phyloP scores from a whole-genome alignment of 2,888 invertebrate genomes.

The Notocelia uddmanniana region DNA sequence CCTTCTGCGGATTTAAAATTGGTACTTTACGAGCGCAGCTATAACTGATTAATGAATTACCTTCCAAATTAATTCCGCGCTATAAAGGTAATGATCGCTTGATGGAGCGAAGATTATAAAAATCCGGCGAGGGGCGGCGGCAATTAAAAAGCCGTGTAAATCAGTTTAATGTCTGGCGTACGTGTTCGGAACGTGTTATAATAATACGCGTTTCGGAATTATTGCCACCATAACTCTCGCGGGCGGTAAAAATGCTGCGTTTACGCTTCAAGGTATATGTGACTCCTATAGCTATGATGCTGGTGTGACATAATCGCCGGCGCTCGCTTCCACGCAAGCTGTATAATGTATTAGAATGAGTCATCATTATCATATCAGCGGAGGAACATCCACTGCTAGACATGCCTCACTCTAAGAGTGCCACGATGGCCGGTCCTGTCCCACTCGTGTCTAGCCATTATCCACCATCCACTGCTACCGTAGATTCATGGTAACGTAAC shows the following conservation, averaged over 20 bases:
- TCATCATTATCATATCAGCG: too few relatives aligned
- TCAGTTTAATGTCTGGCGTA: constrained; percentile 55
- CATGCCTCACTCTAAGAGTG: too few relatives aligned
- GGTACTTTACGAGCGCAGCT: neutral
- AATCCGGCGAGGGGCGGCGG: constrained; percentile 33
- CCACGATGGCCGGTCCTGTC: too few relatives aligned
- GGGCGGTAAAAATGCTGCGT: constrained; percentile 35
- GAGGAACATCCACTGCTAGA: too few relatives aligned
- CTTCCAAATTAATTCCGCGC: constrained; percentile 23
- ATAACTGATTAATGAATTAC: neutral
- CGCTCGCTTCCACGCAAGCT: too few relatives aligned
- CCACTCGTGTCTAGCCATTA: too few relatives aligned
- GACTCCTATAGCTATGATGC: too few relatives aligned
- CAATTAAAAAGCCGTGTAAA: constrained; percentile 59
- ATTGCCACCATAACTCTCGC: constrained; percentile 56
- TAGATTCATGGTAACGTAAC: too few relatives aligned
- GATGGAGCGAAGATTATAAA: constrained; percentile 53
- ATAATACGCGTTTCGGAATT: constrained; percentile 53
- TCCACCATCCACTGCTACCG: too few relatives aligned
- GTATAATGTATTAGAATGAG: too few relatives aligned
- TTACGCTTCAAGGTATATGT: neutral
- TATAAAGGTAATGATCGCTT: constrained; percentile 31
- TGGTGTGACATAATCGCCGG: too few relatives aligned
- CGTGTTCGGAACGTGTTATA: constrained; percentile 48
- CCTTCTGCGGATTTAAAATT: neutral